Conservation (phyloP, 64 coral and sea anemone genomes). For the Montipora efflorescens region DNA sequence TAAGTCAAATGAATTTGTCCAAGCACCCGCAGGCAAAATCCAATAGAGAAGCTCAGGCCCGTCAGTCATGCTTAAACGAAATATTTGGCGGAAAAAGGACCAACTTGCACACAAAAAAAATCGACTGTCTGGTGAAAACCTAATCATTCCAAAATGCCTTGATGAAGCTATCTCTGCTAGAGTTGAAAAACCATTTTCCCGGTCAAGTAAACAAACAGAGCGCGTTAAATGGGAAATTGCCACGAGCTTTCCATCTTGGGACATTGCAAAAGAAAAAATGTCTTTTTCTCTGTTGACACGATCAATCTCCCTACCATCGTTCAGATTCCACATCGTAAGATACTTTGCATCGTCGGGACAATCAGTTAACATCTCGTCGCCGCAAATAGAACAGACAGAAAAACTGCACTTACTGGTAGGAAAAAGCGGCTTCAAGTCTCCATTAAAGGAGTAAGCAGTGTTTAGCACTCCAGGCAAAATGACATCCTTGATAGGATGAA, state of each 20-base stretch:
- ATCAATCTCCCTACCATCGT: background rate
- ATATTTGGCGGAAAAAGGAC: too few species aligned
- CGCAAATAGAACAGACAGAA: background rate
- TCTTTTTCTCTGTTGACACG: background rate
- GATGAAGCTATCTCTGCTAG: too few species aligned
- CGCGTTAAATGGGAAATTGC: background rate
- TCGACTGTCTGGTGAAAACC: background rate
- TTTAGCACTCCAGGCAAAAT: constrained; percentile 15
- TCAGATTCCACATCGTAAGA: background rate
- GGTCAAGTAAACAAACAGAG: background rate
- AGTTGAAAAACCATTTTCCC: background rate
- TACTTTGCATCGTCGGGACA: background rate
- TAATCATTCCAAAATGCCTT: background rate
- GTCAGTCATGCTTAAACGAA: background rate
- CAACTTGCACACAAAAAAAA: background rate
- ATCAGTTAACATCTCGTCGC: background rate
- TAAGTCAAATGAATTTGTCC: background rate
- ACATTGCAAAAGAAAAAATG: background rate
- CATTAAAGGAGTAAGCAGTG: background rate
- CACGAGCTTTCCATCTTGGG: background rate
- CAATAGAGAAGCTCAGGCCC: background rate
- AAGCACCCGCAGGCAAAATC: background rate
- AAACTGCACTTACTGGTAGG: background rate
- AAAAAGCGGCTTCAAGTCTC: background rate
- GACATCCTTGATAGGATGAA: constrained; percentile 17